A percentile compares a stretch with the other conserved stretches of the same genome.
Conservation (phyloP, 2,888 invertebrate species). For the Masnerella sp. region DNA sequence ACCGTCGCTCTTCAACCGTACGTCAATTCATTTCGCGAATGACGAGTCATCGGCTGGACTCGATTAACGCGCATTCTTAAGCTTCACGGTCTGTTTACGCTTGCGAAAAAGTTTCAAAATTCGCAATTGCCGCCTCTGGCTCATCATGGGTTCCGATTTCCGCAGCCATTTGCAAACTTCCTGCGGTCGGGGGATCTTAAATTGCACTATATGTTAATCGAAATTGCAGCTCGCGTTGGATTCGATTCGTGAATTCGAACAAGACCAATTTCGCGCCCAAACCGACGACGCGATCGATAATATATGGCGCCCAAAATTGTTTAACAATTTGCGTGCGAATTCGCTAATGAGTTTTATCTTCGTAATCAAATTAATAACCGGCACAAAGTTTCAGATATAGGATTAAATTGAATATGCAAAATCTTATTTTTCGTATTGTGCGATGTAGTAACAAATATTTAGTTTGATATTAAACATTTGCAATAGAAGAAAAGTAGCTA, state of each 20-base stretch:
- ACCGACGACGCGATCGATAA: too few species aligned
- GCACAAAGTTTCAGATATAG: not conserved
- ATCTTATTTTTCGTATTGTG: too few species aligned
- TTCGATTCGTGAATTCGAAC: too few species aligned
- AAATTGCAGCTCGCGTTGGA: conserved; percentile 22
- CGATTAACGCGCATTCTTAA: conserved; percentile 19
- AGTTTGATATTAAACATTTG: too few species aligned
- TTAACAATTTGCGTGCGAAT: too few species aligned
- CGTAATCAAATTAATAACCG: too few species aligned
- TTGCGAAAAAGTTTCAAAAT: not conserved
- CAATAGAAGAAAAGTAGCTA: too few species aligned
- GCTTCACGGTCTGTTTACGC: not conserved
- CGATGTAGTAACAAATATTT: too few species aligned
- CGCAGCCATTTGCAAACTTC: conserved; percentile 23
- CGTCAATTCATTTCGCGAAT: conserved; percentile 34
- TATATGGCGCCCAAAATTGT: too few species aligned
- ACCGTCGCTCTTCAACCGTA: too few species aligned
- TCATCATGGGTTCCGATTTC: conserved; percentile 5
- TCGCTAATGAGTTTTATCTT: not conserved
- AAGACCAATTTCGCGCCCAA: too few species aligned
- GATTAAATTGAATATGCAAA: not conserved
- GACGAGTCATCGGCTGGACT: conserved; percentile 10
- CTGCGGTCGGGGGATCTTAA: conserved; percentile 18
- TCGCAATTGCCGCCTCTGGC: not conserved
- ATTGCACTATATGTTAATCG: conserved; percentile 28